These are phyloP conservation scores for Cromileptes altivelis DNA, from an alignment of 2,113 vertebrate genomes.

Conservation along the genomic window DNA sequence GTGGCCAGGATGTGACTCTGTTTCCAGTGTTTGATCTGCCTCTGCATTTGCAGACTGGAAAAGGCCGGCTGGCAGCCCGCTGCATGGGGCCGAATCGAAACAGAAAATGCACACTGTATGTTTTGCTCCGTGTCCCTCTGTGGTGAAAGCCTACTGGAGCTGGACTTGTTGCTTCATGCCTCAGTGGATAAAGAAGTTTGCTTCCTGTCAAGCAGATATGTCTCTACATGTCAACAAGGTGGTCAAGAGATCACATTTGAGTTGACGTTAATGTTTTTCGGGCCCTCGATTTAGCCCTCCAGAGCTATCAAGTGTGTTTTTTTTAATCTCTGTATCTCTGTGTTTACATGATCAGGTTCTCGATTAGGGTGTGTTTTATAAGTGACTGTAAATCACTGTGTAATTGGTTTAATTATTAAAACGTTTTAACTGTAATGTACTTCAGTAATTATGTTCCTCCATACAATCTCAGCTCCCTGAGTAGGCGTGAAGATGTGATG, in stretches of 20 bases:
- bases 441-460: conserved; percentile 27
- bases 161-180: conserved; percentile 50
- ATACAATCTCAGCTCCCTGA: conserved; percentile 18
- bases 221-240: conserved; percentile 59
- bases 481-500: conserved; percentile 45
- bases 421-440: neutral
- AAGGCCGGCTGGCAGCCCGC: conserved; percentile 42
- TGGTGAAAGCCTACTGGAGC: conserved; percentile 44
- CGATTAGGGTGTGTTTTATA: conserved; percentile 11
- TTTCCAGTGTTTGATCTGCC: conserved; percentile 65
- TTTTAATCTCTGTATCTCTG: conserved; percentile 53
- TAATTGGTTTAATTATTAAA: conserved; percentile 24
- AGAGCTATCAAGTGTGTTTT: conserved; percentile 27
- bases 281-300: conserved; percentile 11
- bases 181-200: conserved; percentile 56
- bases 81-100: conserved; percentile 44
- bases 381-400: conserved; percentile 34
- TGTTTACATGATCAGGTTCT: neutral
- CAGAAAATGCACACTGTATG: conserved; percentile 35
- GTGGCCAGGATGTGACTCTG: conserved; percentile 64
- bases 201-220: conserved; percentile 57
- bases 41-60: conserved; percentile 51
- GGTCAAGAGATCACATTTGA: conserved; percentile 50
- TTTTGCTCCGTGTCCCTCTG: conserved; percentile 47
- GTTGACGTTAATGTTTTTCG: conserved; percentile 65